Base-by-base conservation (phyloP, 2,113 vertebrate species). In the Recurvirostra avosetta region DNA sequence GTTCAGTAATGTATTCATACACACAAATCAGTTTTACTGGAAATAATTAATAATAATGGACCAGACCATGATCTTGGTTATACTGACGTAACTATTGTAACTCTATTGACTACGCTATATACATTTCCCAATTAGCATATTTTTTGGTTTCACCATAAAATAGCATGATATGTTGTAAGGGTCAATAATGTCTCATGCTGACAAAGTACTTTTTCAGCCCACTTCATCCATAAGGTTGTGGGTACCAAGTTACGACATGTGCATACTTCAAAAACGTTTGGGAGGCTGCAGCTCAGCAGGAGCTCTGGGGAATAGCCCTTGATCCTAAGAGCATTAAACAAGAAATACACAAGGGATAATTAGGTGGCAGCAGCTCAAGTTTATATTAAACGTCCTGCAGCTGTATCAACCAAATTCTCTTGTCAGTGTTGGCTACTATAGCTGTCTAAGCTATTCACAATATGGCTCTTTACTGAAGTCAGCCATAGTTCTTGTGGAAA, bases 371-470 rank as follows among this genome's bases (percentile, higher is more conserved):
- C 66, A 85, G 84, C 93, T 95, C 74, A 18, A 82, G 71, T 79
- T 96, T 96, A 34, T 95, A 86, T 95, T 85, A 91, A 95, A 90
- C 58, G 84, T 73, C 95, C 71, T 81, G 93, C 92, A 96, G 94
- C 94, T 95, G 78, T 96, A 88, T 96, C 92, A 90, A 77, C 95
- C 59, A 18, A 70, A 76, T 88, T 88, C 66, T 45, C 49, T 23
- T 66, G 80, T 87, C 88, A 40, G 22, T 30, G 26, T n/a, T 76
- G 89, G 22, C 77, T 87, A 29, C 91, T 78, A 36, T 30, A 32
- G 63, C n/a, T 90, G 36, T 43, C 55, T 47, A 6, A 56, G 65
- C 38, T 84, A 17, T 49, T 84, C 32, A 41, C 49, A 93, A 9
- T 21, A 32, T 26, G 38, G 38, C 38, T 61, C 61, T 80, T 65